A percentile compares a stretch with the other conserved stretches of the same genome.
Evolutionary conservation across 2,797 vertebrate genomes (phyloP).

Genomic region (Rhinella marina): DNA sequence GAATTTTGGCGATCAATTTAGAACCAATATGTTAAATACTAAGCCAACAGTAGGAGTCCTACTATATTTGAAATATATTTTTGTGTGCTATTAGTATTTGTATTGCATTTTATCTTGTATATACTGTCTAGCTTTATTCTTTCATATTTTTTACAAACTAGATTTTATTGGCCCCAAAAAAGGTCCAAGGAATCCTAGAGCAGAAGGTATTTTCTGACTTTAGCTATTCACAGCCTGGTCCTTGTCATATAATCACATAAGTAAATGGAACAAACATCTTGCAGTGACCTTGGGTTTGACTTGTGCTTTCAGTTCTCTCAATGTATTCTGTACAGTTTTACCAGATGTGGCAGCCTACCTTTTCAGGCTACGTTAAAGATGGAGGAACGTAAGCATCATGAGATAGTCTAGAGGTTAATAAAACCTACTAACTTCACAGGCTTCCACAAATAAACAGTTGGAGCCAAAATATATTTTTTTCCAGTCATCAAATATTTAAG

Average conservation of each 20-base stretch:
- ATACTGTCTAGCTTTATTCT: neutral
- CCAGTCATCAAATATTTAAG: conserved; percentile 69
- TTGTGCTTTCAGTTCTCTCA: conserved; percentile 43
- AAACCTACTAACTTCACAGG: conserved; percentile 64
- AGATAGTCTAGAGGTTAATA: conserved; percentile 68
- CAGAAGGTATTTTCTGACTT: conserved; percentile 57
- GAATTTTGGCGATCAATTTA: neutral
- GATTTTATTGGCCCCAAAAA: neutral
- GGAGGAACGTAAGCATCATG: conserved; percentile 66
- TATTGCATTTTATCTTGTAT: neutral
- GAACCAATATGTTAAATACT: neutral
- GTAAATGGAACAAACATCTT: conserved; percentile 17
- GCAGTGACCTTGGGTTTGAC: conserved; percentile 38
- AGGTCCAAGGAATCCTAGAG: conserved; percentile 57
- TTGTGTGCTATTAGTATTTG: neutral
- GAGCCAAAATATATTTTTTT: conserved; percentile 70
- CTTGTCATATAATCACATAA: conserved; percentile 36
- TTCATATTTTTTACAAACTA: neutral
- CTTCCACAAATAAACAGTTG: conserved; percentile 70
- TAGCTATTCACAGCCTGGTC: conserved; percentile 50
- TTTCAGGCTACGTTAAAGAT: conserved; percentile 64
- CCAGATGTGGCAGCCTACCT: conserved; percentile 67
- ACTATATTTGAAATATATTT: neutral
- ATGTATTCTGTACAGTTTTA: conserved; percentile 61
- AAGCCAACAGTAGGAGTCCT: neutral